Evolutionary conservation across 2,888 invertebrate species (phyloP).

Genomic region (Elmis aenea): DNA sequence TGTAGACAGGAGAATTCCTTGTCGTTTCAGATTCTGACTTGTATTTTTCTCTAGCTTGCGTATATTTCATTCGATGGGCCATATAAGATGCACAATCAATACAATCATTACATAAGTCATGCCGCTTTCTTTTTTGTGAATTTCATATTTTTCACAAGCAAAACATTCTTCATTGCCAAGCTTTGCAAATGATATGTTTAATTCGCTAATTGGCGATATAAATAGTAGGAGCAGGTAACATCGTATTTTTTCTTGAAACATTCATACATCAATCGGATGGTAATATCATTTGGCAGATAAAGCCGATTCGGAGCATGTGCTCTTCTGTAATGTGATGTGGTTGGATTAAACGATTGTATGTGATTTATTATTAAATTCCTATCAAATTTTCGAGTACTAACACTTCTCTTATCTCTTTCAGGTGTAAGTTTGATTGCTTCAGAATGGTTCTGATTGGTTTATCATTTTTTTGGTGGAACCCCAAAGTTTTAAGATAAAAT

Average conservation of each 20-base stretch:
- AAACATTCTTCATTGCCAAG: constrained; percentile 18
- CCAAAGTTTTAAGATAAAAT: constrained; percentile 4
- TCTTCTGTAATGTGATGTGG: constrained; percentile 21
- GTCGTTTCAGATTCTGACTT: constrained; percentile 4
- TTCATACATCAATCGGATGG: constrained; percentile 14
- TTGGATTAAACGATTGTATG: constrained; percentile 2
- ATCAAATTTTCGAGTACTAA: not conserved
- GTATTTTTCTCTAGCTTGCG: constrained; percentile 8
- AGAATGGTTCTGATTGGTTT: too few relatives aligned
- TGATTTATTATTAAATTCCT: not conserved
- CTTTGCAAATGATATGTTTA: constrained; percentile 11
- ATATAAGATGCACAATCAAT: constrained; percentile 6
- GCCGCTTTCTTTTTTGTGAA: constrained; percentile 10
- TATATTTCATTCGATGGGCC: constrained; percentile 7
- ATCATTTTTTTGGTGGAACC: constrained; percentile 3
- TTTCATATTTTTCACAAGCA: constrained; percentile 14
- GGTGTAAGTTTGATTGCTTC: too few relatives aligned
- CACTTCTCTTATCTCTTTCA: not conserved
- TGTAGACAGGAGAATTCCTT: too few relatives aligned
- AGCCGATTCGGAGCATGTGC: constrained; percentile 20
- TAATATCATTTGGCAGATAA: constrained; percentile 20
- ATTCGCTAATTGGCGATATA: constrained; percentile 14
- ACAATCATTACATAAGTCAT: constrained; percentile 4
- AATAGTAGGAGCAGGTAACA: constrained; percentile 11
- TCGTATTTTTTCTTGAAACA: constrained; percentile 13